phyloP scores from a whole-genome alignment of 2,113 vertebrate genomes.

The Chamaea fasciata region DNA sequence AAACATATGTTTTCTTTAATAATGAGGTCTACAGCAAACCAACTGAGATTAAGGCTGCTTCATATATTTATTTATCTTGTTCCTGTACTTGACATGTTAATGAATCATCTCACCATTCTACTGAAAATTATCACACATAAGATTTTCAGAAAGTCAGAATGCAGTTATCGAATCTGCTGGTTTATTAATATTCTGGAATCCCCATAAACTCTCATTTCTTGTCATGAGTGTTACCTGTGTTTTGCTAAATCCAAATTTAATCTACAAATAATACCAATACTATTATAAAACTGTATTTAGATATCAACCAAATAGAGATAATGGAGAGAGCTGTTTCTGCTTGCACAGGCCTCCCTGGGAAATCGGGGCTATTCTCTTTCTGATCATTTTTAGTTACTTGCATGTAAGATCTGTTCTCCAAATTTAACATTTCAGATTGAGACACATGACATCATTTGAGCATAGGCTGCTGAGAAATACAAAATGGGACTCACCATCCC shows the following conservation, averaged over 20 bases:
- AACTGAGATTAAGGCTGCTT: background rate
- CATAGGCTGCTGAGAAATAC: background rate
- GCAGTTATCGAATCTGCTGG: background rate
- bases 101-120: background rate
- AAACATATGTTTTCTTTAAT: background rate
- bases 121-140: background rate
- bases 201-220: background rate
- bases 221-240: background rate
- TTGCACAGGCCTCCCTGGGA: background rate
- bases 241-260: background rate
- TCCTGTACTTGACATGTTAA: background rate
- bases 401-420: background rate
- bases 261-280: background rate
- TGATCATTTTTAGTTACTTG: background rate
- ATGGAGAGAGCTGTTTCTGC: background rate
- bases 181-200: background rate
- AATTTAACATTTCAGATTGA: background rate
- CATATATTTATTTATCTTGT: background rate
- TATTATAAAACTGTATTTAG: background rate
- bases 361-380: background rate
- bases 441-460: background rate
- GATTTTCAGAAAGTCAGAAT: background rate
- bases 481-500: background rate
- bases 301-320: background rate
- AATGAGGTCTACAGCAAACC: background rate